A percentile compares a stretch with the other conserved stretches of the same genome.
Evolutionary conservation across 2,888 invertebrate genomes (phyloP).

Genomic region (Poecilus cupreus): DNA sequence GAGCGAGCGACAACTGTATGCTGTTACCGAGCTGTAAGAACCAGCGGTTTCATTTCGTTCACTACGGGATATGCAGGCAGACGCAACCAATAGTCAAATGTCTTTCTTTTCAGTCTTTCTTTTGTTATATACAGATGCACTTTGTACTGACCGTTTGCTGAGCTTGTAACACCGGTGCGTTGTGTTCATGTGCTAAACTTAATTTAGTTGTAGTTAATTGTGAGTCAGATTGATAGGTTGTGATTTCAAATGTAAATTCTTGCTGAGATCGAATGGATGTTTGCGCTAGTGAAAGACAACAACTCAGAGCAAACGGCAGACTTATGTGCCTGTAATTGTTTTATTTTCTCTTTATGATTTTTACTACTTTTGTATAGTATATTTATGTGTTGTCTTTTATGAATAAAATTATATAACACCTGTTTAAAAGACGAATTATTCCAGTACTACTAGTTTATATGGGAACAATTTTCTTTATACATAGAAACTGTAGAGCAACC

Average conservation of each 20-base stretch:
- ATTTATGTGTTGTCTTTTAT: conserved; percentile 34
- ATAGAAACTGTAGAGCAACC: conserved; percentile 54
- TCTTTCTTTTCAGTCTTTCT: conserved; percentile 12
- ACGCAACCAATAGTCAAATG: conserved; percentile 52
- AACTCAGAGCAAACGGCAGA: not conserved
- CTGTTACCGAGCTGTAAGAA: conserved; percentile 82
- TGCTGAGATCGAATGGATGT: not conserved
- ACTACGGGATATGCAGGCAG: conserved; percentile 57
- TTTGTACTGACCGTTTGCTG: not conserved
- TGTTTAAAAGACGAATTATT: conserved; percentile 54
- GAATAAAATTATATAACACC: conserved; percentile 26
- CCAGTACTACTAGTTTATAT: conserved; percentile 54
- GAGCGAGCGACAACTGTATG: conserved; percentile 78
- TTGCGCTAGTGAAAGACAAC: not conserved
- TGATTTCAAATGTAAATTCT: not conserved
- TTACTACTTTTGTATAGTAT: conserved; percentile 42
- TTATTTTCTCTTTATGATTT: conserved; percentile 28
- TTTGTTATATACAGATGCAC: conserved; percentile 26
- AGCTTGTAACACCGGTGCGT: not conserved
- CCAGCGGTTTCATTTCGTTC: conserved; percentile 22
- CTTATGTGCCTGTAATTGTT: conserved; percentile 34
- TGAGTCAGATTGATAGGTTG: not conserved
- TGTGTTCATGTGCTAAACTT: not conserved
- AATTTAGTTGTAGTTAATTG: not conserved
- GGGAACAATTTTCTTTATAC: conserved; percentile 57